These are phyloP conservation scores for Alethe castanea DNA, from an alignment of 2,113 vertebrate genomes.

Conservation along the genomic window DNA sequence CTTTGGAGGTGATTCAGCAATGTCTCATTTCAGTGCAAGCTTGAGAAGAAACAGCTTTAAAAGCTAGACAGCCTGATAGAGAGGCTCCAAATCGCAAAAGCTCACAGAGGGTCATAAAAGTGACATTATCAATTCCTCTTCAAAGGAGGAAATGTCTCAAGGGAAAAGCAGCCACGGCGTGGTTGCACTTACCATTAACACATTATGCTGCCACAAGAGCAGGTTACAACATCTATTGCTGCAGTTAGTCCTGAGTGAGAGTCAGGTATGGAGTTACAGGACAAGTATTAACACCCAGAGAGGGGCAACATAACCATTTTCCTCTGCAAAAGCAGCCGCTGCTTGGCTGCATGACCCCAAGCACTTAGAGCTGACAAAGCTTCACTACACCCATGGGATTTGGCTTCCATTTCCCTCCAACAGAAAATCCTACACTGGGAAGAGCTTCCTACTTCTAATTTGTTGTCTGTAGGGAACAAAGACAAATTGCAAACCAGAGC, in stretches of 20 bases:
- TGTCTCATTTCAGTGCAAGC: background rate
- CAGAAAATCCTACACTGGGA: background rate
- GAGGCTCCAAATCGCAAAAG: background rate
- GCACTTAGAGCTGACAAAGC: constrained; percentile 20
- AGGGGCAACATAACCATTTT: background rate
- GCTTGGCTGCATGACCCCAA: background rate
- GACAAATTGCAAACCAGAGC: background rate
- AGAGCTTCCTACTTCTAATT: constrained; percentile 7
- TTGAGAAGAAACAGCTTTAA: constrained; percentile 42
- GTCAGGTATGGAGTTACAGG: background rate
- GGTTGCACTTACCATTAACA: background rate
- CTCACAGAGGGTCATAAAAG: constrained; percentile 32
- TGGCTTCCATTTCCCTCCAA: constrained; percentile 8
- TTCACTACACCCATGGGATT: background rate
- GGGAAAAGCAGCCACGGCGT: background rate
- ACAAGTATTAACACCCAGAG: background rate
- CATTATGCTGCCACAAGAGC: background rate
- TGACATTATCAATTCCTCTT: constrained; percentile 48
- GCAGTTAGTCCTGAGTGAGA: background rate
- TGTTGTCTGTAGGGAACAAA: constrained; percentile 16
- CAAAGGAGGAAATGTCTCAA: background rate
- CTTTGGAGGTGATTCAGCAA: constrained; percentile 53
- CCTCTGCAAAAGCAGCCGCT: background rate
- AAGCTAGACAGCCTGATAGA: constrained; percentile 8
- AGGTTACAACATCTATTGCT: background rate